These are phyloP conservation scores for Calliphora vomitoria DNA, from an alignment of 2,888 invertebrate genomes.

Conservation along the genomic window DNA sequence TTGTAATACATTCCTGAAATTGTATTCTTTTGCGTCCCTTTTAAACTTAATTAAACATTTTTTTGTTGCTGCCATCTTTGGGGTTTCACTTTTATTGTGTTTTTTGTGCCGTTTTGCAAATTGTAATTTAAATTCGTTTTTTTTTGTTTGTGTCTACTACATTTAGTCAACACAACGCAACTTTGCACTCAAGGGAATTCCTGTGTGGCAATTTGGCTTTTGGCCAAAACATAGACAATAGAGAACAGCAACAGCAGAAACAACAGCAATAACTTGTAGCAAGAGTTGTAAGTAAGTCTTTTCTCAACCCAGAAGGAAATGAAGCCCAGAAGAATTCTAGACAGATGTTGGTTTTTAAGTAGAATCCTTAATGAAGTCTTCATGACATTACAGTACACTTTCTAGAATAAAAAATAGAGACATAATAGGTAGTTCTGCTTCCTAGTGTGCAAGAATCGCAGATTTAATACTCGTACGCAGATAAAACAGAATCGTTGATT, in stretches of 20 bases:
- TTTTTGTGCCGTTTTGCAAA: slow-evolving; percentile 29
- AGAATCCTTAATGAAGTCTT: too few species aligned
- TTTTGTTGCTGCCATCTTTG: slow-evolving; percentile 10
- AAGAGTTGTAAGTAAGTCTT: background rate
- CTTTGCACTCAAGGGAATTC: slow-evolving; percentile 39
- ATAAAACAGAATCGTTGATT: too few species aligned
- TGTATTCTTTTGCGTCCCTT: background rate
- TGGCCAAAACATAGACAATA: slow-evolving; percentile 57
- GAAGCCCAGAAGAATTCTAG: too few species aligned
- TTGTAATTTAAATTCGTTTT: slow-evolving; percentile 44
- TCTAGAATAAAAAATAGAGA: too few species aligned
- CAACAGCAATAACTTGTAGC: background rate
- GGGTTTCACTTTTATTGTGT: slow-evolving; percentile 59
- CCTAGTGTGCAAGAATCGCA: too few species aligned
- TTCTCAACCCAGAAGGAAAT: background rate
- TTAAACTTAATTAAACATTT: slow-evolving; percentile 14
- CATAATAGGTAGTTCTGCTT: too few species aligned
- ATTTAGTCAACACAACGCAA: slow-evolving; percentile 7
- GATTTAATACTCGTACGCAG: too few species aligned
- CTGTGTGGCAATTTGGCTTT: slow-evolving; percentile 39
- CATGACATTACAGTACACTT: too few species aligned
- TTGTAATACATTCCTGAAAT: slow-evolving; percentile 33
- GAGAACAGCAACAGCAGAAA: background rate
- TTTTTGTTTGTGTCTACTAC: slow-evolving; percentile 6
- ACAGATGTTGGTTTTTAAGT: too few species aligned